phyloP scores from a whole-genome alignment of 2,888 invertebrate species.

The Leptothorax acervorum region DNA sequence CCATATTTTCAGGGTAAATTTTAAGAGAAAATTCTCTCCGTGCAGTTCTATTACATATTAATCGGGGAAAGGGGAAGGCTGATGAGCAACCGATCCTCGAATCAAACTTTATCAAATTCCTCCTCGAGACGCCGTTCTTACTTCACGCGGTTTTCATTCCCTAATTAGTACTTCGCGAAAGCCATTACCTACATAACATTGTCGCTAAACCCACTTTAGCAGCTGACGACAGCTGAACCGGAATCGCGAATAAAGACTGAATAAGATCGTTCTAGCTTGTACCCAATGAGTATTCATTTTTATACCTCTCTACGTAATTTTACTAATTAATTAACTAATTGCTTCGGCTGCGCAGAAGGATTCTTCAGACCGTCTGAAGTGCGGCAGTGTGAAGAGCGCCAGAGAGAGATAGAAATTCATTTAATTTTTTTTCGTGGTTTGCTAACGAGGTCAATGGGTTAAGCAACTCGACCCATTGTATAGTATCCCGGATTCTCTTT shows the following conservation, averaged over 20 bases:
- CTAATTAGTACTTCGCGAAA: slow-evolving; percentile 62
- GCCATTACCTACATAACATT: slow-evolving; percentile 50
- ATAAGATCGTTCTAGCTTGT: slow-evolving; percentile 49
- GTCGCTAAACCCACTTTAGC: slow-evolving; percentile 36
- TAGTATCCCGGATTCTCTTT: not conserved
- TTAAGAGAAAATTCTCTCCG: too few species aligned
- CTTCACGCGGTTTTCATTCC: slow-evolving; percentile 47
- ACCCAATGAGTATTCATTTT: slow-evolving; percentile 57
- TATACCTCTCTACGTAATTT: slow-evolving; percentile 64
- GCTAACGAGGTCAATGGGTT: slow-evolving; percentile 72
- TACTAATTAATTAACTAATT: slow-evolving; percentile 73
- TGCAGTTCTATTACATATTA: not conserved
- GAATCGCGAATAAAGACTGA: slow-evolving; percentile 53
- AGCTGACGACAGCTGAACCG: slow-evolving; percentile 47
- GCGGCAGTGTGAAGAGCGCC: not conserved
- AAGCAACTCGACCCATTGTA: slow-evolving; percentile 58
- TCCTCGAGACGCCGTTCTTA: not conserved
- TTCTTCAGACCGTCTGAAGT: slow-evolving; percentile 50
- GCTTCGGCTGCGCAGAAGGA: slow-evolving; percentile 39
- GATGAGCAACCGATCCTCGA: not conserved
- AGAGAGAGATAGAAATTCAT: slow-evolving; percentile 67
- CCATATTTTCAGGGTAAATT: too few species aligned
- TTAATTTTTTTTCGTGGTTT: slow-evolving; percentile 67
- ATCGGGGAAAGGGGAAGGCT: not conserved
- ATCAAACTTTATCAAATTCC: not conserved